Conservation (phyloP, 2,797 vertebrate species). For the Aphelocoma californica region DNA sequence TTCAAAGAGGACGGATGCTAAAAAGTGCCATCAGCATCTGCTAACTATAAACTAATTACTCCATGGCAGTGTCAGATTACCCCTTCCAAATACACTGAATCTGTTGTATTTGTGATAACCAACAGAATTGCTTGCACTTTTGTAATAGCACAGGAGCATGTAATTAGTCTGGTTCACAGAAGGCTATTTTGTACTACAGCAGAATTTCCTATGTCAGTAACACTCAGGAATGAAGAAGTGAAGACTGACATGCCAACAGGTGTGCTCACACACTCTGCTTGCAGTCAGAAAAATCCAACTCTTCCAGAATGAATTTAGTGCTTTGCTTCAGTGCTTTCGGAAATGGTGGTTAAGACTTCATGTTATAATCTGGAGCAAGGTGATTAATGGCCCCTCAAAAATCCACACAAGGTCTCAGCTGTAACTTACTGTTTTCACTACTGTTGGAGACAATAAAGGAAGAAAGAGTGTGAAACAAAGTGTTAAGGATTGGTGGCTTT, state of each 20-base stretch:
- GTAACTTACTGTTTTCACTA: background rate
- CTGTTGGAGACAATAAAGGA: background rate
- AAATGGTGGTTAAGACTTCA: background rate
- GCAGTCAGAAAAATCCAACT: background rate
- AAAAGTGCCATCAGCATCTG: background rate
- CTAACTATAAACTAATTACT: background rate
- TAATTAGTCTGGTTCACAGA: background rate
- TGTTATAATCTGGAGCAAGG: background rate
- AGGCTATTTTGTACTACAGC: background rate
- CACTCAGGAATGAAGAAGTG: background rate
- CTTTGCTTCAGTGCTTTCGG: background rate
- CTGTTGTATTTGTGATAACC: background rate
- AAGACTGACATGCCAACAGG: background rate
- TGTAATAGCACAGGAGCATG: background rate
- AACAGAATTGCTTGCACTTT: background rate
- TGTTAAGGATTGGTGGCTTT: slow-evolving; percentile 30
- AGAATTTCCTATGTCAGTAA: background rate
- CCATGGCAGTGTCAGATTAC: background rate
- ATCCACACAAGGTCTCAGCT: background rate
- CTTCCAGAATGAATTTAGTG: background rate
- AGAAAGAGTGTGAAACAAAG: slow-evolving; percentile 4
- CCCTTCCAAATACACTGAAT: background rate
- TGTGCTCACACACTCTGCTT: background rate
- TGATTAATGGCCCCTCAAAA: background rate
- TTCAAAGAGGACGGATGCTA: background rate